Evolutionary conservation across 1,140 invertebrate genomes (phyloP).

Genomic region (Trichonephila clavata): DNA sequence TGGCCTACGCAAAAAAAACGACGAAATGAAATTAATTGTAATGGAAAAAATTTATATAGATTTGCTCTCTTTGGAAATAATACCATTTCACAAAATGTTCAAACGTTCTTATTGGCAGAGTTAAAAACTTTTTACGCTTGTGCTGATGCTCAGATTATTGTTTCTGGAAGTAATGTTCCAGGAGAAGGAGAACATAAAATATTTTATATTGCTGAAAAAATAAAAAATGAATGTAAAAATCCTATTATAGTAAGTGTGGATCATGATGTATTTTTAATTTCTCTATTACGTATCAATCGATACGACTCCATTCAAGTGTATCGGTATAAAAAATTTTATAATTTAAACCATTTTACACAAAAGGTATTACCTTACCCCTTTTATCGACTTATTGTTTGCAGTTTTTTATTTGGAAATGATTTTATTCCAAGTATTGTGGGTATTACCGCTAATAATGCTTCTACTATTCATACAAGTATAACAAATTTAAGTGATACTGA

Average conservation of each 20-base stretch:
- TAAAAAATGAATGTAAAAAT: neutral
- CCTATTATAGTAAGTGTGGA: constrained; percentile 47
- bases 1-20: constrained; percentile 41
- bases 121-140: neutral
- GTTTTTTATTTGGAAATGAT: constrained; percentile 55
- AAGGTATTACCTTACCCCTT: neutral
- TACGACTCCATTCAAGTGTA: constrained; percentile 14
- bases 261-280: constrained; percentile 50
- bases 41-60: neutral
- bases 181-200: constrained; percentile 67
- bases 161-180: neutral
- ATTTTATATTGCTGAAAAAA: constrained; percentile 8
- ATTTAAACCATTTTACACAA: neutral
- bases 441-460: neutral
- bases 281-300: neutral
- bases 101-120: neutral
- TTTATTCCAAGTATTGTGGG: neutral
- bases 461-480: neutral
- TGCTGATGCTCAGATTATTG: neutral
- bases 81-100: neutral
- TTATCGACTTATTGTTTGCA: neutral
- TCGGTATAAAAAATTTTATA: neutral
- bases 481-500: neutral
- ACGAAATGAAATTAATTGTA: neutral
- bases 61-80: constrained; percentile 31